Conservation (phyloP, 2,797 vertebrate genomes). For the Aplochiton taeniatus region DNA sequence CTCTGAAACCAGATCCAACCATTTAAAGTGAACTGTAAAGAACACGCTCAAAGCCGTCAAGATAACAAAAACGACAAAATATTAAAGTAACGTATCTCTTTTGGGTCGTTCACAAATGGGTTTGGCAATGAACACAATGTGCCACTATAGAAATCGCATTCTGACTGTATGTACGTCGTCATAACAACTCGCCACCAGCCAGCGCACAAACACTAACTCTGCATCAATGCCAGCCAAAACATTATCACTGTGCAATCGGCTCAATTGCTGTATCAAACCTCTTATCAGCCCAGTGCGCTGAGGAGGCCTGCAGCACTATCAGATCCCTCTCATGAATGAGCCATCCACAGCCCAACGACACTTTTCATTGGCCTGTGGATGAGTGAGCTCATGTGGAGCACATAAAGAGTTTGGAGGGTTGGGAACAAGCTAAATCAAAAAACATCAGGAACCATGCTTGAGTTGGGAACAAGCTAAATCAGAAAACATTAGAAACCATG, state of each 20-base stretch:
- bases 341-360: slow-evolving; percentile 50
- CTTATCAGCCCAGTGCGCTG: slow-evolving; percentile 57
- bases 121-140: background rate
- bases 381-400: slow-evolving; percentile 50
- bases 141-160: slow-evolving; percentile 5
- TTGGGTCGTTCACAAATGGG: background rate
- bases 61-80: too few species aligned
- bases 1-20: too few species aligned
- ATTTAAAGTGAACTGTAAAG: too few species aligned
- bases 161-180: slow-evolving; percentile 26
- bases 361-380: slow-evolving; percentile 64
- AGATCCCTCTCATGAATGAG: slow-evolving; percentile 57
- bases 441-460: slow-evolving; percentile 49
- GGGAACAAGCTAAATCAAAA: slow-evolving; percentile 8
- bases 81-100: too few species aligned
- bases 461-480: background rate
- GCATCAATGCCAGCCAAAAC: slow-evolving; percentile 51
- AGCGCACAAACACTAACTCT: slow-evolving; percentile 41
- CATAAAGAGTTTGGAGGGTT: slow-evolving; percentile 30
- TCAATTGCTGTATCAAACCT: slow-evolving; percentile 45
- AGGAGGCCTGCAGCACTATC: slow-evolving; percentile 57
- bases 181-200: slow-evolving; percentile 51
- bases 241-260: slow-evolving; percentile 60
- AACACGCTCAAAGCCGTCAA: too few species aligned
- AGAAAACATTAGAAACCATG: slow-evolving; percentile 47